Evolutionary conservation across 2,797 vertebrate species (phyloP).

Genomic region (Podargus strigoides): DNA sequence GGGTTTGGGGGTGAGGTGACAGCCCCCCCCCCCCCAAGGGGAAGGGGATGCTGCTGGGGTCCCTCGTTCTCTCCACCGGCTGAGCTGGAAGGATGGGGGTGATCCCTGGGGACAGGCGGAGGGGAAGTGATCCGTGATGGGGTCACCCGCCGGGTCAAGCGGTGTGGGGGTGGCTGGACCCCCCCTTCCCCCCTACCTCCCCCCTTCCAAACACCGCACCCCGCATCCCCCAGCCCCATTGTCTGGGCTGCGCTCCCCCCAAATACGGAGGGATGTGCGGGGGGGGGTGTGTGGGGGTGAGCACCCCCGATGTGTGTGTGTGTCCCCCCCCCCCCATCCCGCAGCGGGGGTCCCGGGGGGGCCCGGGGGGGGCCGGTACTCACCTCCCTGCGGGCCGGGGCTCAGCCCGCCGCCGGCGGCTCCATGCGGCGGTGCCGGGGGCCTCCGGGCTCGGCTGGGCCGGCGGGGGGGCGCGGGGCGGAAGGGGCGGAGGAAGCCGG

Average conservation of each 20-base stretch:
- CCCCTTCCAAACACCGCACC: too few relatives aligned
- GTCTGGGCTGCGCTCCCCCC: not conserved
- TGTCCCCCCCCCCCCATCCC: too few relatives aligned
- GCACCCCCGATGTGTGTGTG: too few relatives aligned
- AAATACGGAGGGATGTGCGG: not conserved
- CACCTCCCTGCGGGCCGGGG: not conserved
- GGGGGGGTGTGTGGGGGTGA: not conserved
- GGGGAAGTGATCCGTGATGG: not conserved
- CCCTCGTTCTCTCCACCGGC: too few relatives aligned
- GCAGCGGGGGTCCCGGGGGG: not conserved
- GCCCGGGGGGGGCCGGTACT: not conserved
- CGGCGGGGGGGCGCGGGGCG: not conserved
- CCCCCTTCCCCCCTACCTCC: not conserved
- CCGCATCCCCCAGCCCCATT: not conserved
- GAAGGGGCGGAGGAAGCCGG: not conserved
- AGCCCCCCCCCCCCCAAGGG: not conserved
- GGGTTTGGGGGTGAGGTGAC: too few relatives aligned
- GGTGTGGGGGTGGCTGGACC: not conserved
- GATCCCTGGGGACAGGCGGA: not conserved
- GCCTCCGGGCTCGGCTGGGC: not conserved
- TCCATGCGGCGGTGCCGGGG: slow-evolving; percentile 49
- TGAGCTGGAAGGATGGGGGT: not conserved
- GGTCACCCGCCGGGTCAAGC: not conserved
- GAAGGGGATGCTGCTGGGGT: not conserved
- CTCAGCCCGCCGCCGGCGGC: slow-evolving; percentile 53